Conservation (phyloP, 2,888 invertebrate species). For the Nomada goodeniana region DNA sequence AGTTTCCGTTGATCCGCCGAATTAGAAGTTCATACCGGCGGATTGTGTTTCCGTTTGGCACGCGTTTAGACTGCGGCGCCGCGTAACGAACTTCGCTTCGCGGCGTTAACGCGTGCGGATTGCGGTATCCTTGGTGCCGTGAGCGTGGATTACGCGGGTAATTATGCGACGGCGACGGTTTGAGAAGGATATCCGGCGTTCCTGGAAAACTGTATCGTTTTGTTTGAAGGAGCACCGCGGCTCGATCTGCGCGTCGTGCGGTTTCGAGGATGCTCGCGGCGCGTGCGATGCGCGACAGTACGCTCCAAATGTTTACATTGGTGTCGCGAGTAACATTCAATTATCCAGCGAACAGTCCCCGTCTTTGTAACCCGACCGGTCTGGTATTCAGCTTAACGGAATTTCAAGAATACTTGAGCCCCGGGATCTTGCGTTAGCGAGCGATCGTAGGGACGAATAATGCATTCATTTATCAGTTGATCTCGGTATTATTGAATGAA, state of each 20-base stretch:
- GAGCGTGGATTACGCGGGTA: conserved; percentile 7
- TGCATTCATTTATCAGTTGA: no score
- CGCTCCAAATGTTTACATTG: no score
- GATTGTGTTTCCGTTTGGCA: conserved; percentile 12
- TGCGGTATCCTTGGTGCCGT: conserved; percentile 6
- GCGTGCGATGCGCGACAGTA: no score
- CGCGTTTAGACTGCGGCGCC: conserved; percentile 13
- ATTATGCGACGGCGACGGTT: conserved; percentile 18
- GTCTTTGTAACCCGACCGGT: no score
- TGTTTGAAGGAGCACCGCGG: neutral
- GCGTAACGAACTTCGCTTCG: conserved; percentile 7
- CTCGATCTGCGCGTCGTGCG: neutral
- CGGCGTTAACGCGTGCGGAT: conserved; percentile 9
- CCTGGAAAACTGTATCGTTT: neutral
- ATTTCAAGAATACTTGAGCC: no score
- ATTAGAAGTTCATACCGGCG: conserved; percentile 32
- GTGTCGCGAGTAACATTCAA: no score
- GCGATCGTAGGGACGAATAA: no score
- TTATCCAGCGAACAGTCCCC: no score
- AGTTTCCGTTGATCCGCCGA: conserved; percentile 21
- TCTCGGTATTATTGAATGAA: no score
- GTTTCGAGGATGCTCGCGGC: neutral
- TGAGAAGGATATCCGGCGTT: conserved; percentile 24
- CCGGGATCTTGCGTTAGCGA: no score
- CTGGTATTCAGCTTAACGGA: no score